These are phyloP conservation scores for Parambassis ranga DNA, from an alignment of 2,797 vertebrate species.

Conservation along the genomic window DNA sequence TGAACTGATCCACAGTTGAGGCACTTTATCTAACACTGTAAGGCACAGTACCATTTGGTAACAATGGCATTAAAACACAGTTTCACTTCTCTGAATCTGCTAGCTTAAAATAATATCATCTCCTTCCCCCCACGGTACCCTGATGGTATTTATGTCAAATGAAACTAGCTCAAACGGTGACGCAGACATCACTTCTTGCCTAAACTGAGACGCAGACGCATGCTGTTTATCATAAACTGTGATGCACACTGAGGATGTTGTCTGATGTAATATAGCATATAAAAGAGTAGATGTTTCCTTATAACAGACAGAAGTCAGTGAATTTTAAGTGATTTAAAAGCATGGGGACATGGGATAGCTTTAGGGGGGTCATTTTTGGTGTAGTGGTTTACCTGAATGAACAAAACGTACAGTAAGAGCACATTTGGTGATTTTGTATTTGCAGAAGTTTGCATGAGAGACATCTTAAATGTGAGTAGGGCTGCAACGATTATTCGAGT, in stretches of 20 bases:
- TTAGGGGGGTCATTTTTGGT: conserved; percentile 44
- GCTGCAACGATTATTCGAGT: no score
- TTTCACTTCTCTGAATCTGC: conserved; percentile 8
- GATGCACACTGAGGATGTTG: no score
- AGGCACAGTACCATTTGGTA: conserved; percentile 56
- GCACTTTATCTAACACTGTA: conserved; percentile 33
- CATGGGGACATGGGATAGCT: conserved; percentile 19
- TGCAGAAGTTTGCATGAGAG: conserved; percentile 25
- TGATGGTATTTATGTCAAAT: conserved; percentile 10
- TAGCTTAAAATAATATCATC: conserved; percentile 28
- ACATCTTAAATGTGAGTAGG: no score
- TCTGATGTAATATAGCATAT: conserved; percentile 10
- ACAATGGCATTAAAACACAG: conserved; percentile 24
- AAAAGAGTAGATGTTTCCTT: conserved; percentile 20
- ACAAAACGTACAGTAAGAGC: conserved; percentile 52
- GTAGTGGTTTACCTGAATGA: conserved; percentile 59
- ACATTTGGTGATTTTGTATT: conserved; percentile 54
- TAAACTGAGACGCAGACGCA: conserved; percentile 10
- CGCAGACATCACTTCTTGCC: conserved; percentile 29
- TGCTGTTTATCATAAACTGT: no score
- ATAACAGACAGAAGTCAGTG: conserved; percentile 10
- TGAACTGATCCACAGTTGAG: conserved; percentile 66
- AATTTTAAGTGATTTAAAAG: conserved; percentile 46
- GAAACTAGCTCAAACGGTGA: conserved; percentile 4
- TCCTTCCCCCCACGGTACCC: neutral